Conservation (phyloP, 2,113 vertebrate species). For the Lophura nycthemera region DNA sequence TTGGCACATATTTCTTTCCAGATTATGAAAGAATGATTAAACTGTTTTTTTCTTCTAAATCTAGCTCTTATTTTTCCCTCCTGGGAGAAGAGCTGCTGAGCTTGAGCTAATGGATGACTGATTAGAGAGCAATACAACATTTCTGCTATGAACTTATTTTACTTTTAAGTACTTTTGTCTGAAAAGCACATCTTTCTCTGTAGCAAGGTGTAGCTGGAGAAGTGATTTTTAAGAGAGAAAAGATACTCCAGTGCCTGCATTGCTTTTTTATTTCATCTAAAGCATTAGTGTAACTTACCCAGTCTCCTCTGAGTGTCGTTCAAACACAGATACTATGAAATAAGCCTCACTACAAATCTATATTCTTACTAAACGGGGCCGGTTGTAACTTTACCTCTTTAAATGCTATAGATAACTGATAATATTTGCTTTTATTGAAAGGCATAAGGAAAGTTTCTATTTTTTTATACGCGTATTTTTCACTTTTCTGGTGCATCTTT, state of each 20-base stretch:
- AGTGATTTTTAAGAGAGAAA: background rate
- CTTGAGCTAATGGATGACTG: background rate
- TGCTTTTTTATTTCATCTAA: background rate
- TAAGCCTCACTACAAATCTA: background rate
- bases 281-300: background rate
- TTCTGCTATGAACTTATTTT: background rate
- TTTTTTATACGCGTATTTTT: background rate
- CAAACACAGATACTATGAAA: background rate
- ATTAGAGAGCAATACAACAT: background rate
- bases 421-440: background rate
- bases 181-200: background rate
- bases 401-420: background rate
- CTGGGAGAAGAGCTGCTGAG: background rate
- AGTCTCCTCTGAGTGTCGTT: background rate
- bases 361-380: background rate
- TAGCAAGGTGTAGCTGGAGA: background rate
- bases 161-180: background rate
- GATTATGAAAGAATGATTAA: background rate
- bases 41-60: background rate
- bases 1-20: background rate
- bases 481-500: background rate
- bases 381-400: background rate
- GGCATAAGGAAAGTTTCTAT: background rate
- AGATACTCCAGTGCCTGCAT: background rate
- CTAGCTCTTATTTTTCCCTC: background rate